Base-by-base conservation (phyloP, 1,140 invertebrate genomes). In the Drosophila novamexicana region DNA sequence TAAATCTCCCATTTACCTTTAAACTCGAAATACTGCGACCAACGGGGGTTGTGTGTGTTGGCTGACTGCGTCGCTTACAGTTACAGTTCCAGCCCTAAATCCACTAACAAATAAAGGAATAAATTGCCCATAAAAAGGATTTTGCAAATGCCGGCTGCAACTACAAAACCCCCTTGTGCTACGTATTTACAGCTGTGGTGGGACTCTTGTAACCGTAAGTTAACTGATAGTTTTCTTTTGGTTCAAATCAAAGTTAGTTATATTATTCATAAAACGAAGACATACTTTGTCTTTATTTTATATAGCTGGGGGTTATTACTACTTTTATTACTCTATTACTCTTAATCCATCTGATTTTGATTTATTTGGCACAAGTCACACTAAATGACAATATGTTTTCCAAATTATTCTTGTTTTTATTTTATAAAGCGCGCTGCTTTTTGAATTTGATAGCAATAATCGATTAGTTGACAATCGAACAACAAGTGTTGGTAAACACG, bases 41-140 rank as follows among this genome's bases (percentile, higher is more conserved):
- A 62, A 84, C 77, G 73, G 61, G 47, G 36, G 45, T 34, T 39
- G 44, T 36, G 39, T 49, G 39, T 36, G 37, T 3, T 40, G 74
- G 36, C 40, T 70, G 77, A 42, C 56, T 63, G 59, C 66, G 37
- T 73, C 70, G 67, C 50, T 80, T 71, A 70, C 81, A 76, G 67
- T 72, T 83, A 75, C 80, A 81, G 57, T 39, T 74, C 61, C 57
- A 74, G 71, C 82, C 79, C 85, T 85, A 86, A 86, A 86, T 86
- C 83, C 83, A 86, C 83, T 86, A 86, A 86, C 83, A 86, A 86
- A 86, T 88, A 86, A 86, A 79, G 83, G 79, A 86, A 86, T 86
- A 86, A 86, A 86, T 86, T 83, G 83, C 76, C 83, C 83, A 86
- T 86, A 86, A 86, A 86, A 86, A 86, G 83, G 83, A 86, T 86